A percentile compares a stretch with the other conserved stretches of the same genome.
Evolutionary conservation across 2,113 vertebrate genomes (phyloP).

Genomic region (Galbula dea): DNA sequence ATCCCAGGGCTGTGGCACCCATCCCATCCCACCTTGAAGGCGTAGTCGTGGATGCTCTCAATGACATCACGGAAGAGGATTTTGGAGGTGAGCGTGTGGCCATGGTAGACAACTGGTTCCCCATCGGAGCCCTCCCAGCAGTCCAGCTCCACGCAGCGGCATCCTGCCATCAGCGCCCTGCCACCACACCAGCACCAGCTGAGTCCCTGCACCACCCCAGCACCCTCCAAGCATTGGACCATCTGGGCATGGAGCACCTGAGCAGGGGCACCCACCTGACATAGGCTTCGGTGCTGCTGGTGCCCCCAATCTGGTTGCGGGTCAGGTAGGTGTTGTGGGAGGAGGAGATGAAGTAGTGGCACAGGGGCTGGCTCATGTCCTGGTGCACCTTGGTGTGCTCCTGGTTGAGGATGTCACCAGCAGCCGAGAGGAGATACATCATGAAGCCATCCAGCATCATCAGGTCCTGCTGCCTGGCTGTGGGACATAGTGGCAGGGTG

Average conservation of each 20-base stretch:
- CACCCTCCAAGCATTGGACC: accelerated
- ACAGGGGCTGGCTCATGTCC: conserved; percentile 88
- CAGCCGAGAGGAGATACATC: conserved; percentile 90
- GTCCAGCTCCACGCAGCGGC: conserved; percentile 96
- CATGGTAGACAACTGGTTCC: conserved; percentile 90
- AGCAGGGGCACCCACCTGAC: conserved; percentile 74
- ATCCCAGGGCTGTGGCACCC: accelerated
- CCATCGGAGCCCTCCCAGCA: conserved; percentile 94
- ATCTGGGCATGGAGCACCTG: accelerated
- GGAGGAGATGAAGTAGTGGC: conserved; percentile 94
- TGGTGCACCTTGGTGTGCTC: conserved; percentile 81
- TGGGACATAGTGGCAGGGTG: accelerated
- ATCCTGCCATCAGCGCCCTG: conserved; percentile 90
- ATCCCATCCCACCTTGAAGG: conserved; percentile 77
- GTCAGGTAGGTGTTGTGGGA: conserved; percentile 98
- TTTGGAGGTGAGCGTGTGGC: conserved; percentile 93
- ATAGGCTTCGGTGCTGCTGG: conserved; percentile 95
- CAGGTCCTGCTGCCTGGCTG: conserved; percentile 86
- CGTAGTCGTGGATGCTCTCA: conserved; percentile 85
- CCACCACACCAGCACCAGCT: accelerated
- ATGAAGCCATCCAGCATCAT: conserved; percentile 95
- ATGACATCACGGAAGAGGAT: conserved; percentile 92
- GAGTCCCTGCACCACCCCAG: accelerated
- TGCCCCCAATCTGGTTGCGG: conserved; percentile 87
- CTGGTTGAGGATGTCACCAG: conserved; percentile 84